Base-by-base conservation (phyloP, 1,140 invertebrate genomes). In the Epicauta chinensis region DNA sequence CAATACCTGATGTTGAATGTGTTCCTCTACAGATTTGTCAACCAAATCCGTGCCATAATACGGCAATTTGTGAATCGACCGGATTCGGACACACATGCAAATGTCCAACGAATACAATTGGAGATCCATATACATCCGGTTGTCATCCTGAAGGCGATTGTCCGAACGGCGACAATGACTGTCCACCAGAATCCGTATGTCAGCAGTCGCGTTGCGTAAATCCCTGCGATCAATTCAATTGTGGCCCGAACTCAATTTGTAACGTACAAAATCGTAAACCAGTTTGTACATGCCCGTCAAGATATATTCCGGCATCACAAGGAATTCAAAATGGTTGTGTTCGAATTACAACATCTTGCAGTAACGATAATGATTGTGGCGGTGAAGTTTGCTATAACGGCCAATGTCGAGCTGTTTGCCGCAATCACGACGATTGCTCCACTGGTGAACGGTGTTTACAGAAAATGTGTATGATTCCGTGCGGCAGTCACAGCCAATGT, bases 391-490 rank as follows among this genome's bases (percentile, higher is more conserved):
- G 91, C 67, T 77, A 84, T 7, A 84, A 87, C 63, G 85, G 84
- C 17, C 85, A 92, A 65, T 95, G 92, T 64, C 82, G 84, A 71
- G 81, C 84, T 12, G 86, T 89, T 1, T 95, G 92, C 63, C 78
- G 83, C 43, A 81, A 84, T 60, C 73, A 79, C 11, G 76, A 78
- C 39, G 89, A 94, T 61, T 95, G 92, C 69, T 84, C 87, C 7
- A 61, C 70, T 13, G 87, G 86, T 29, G 91, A 94, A 67, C 77
- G 79, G 61, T 95, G 91, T 67, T 69, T 83, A 1, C 81, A 84
- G 37, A 90, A 82, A 61, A 81, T 86, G 51, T 93, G 90, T 59
- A 77, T 83, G 45, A 74, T 84, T 5, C 79, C 87, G 45, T 95
- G 91, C 59, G 77, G 78, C 29, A 81, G 82, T 15, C 87, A 93